Conservation (phyloP, 1,140 invertebrate genomes). For the Cydia amplana region DNA sequence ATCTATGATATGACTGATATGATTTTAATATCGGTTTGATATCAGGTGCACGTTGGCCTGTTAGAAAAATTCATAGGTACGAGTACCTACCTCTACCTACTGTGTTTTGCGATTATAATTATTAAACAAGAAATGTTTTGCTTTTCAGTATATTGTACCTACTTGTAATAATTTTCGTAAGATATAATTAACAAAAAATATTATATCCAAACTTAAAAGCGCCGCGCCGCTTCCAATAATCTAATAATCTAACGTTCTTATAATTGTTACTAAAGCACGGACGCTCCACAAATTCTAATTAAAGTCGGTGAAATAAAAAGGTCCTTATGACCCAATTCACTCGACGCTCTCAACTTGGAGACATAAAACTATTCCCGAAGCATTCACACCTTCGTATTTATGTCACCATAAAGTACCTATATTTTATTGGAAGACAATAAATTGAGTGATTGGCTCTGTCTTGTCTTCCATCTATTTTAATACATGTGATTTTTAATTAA, state of each 20-base stretch:
- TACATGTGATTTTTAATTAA: neutral
- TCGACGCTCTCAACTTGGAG: neutral
- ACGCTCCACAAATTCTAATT: neutral
- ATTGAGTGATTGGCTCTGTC: slow-evolving; percentile 2
- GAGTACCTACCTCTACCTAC: no score
- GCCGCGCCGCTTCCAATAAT: no score
- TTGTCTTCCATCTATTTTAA: neutral
- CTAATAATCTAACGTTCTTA: neutral
- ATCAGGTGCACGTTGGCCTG: no score
- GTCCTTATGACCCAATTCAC: neutral
- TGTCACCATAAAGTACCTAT: neutral
- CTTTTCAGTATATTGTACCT: no score
- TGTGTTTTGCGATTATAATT: no score
- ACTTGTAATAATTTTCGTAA: no score
- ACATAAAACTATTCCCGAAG: neutral
- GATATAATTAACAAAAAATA: no score
- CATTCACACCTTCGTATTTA: slow-evolving; percentile 7
- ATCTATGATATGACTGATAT: no score
- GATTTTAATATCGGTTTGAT: no score
- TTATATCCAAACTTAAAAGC: no score
- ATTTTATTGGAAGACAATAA: neutral
- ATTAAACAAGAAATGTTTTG: no score
- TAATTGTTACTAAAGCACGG: neutral
- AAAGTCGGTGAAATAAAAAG: neutral
- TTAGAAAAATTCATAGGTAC: no score